These are phyloP conservation scores for Imbricaverruca yamaguchii DNA, from an alignment of 2,888 invertebrate genomes.

Conservation along the genomic window DNA sequence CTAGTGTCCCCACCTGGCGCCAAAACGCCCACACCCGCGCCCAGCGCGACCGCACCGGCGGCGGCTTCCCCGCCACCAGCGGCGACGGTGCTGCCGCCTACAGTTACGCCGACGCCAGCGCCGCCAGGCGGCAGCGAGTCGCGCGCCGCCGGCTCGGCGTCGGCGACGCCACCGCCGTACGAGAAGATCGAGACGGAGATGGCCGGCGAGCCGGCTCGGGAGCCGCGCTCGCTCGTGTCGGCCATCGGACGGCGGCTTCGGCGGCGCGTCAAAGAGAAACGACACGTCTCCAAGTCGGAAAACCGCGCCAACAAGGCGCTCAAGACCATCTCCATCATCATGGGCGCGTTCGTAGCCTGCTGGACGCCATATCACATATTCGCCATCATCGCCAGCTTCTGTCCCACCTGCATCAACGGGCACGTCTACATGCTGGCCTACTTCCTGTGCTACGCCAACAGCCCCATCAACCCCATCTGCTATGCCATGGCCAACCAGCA, in stretches of 20 bases:
- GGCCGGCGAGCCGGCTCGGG: no score
- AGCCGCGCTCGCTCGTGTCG: neutral
- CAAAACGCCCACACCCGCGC: neutral
- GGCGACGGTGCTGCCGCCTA: constrained; percentile 48
- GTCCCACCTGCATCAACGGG: constrained; percentile 84
- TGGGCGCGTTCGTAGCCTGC: constrained; percentile 96
- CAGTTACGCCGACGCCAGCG: constrained; percentile 62
- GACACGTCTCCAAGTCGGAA: constrained; percentile 94
- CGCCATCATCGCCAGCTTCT: constrained; percentile 93
- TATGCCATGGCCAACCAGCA: constrained; percentile 98
- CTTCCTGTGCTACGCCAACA: constrained; percentile 97
- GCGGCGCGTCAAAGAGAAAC: constrained; percentile 43
- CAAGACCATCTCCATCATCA: constrained; percentile 94
- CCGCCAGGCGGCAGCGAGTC: no score
- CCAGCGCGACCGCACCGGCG: no score
- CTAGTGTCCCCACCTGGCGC: neutral
- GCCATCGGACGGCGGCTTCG: neutral
- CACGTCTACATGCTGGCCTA: constrained; percentile 93
- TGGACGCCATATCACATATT: constrained; percentile 99
- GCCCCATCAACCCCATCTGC: constrained; percentile 97
- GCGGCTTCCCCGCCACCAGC: constrained; percentile 34
- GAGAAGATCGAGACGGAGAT: neutral
- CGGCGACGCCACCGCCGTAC: constrained; percentile 6
- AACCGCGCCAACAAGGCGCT: constrained; percentile 97
- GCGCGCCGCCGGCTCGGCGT: neutral